Base-by-base conservation (phyloP, 92 coral and sea anemone species). In the Metridium senile region DNA sequence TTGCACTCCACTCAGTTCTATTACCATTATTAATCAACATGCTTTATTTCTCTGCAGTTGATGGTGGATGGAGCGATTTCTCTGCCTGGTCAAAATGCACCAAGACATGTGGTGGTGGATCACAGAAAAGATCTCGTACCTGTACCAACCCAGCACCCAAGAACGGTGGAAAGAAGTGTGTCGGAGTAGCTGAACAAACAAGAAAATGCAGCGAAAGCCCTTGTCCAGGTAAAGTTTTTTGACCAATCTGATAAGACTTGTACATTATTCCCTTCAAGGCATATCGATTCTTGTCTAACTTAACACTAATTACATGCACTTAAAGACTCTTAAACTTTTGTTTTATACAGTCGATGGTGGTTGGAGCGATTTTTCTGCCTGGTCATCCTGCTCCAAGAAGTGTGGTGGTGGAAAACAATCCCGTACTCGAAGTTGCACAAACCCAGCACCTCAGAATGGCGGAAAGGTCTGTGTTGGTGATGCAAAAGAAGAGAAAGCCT, bases 61-160 rank as follows among this genome's bases (percentile, higher is more conserved):
- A 72, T 72, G 77, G 77, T 13, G 77, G 77, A 7, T 72, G 77
- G 77, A 53, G 46, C n/a, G n/a, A n/a, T n/a, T n/a, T n/a, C n/a
- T n/a, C n/a, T n/a, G n/a, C n/a, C n/a, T n/a, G 75, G 75, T 70
- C 75, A n/a, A 8, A 27, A 1, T 70, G 75, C 75, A 45, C 28
- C 59, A 70, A 45, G 75, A 47, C 0, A 1, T 70, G 75, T 19
- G 75, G 75, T 26, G 75, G 75, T 39, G 75, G 75, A 49, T n/a
- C n/a, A n/a, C n/a, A n/a, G n/a, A n/a, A n/a, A n/a, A n/a, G n/a
- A n/a, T n/a, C n/a, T n/a, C n/a, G n/a, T n/a, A n/a, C n/a, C n/a
- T n/a, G n/a, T n/a, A n/a, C n/a, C n/a, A n/a, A n/a, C n/a, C n/a
- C n/a, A n/a, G n/a, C n/a, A n/a, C n/a, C n/a, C n/a, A n/a, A n/a